Percentiles rank a stretch among this genome's conserved stretches.
These are phyloP conservation scores for Ridgeia piscesae DNA, from an alignment of 1,140 invertebrate species.

Conservation along the genomic window DNA sequence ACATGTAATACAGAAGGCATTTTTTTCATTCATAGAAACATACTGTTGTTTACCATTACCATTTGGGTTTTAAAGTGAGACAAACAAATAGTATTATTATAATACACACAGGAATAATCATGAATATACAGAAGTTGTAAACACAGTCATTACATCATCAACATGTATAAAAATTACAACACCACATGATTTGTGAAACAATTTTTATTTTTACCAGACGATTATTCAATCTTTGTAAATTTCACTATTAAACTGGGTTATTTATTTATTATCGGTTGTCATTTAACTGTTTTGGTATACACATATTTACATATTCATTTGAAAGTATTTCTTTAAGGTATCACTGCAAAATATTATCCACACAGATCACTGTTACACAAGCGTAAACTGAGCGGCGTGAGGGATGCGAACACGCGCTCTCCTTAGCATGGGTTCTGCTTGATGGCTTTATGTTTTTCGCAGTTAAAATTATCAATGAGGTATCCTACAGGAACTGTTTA, in stretches of 20 bases:
- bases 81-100: not conserved
- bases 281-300: not conserved
- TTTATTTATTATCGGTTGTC: not conserved
- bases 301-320: not conserved
- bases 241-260: not conserved
- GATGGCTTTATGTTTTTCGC: too few relatives aligned
- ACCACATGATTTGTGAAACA: not conserved
- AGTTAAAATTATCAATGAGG: too few relatives aligned
- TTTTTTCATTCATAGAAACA: too few relatives aligned
- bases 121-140: too few relatives aligned
- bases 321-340: not conserved
- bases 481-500: too few relatives aligned
- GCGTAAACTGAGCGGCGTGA: too few relatives aligned
- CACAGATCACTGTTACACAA: too few relatives aligned
- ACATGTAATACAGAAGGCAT: too few relatives aligned
- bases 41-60: too few relatives aligned
- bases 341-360: not conserved
- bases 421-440: too few relatives aligned
- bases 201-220: not conserved
- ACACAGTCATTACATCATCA: not conserved
- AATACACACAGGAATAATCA: not conserved
- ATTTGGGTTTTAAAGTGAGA: too few relatives aligned
- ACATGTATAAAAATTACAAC: not conserved
- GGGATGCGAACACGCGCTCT: too few relatives aligned
- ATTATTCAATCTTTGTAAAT: not conserved